These are phyloP conservation scores for Nasonia longicornis DNA, from an alignment of 1,140 invertebrate genomes.

Conservation along the genomic window DNA sequence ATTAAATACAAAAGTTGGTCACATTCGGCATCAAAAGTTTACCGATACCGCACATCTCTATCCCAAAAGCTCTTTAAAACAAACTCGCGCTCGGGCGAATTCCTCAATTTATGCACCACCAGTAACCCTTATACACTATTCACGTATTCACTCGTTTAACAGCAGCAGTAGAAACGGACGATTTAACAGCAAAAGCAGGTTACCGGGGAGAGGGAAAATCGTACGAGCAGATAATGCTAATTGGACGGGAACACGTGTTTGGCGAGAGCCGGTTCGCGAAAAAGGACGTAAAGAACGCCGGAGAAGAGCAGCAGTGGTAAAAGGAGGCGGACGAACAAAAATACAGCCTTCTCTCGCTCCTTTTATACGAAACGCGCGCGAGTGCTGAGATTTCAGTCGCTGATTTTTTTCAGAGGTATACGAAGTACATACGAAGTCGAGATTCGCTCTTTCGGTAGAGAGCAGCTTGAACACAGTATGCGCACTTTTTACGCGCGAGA, in stretches of 20 bases:
- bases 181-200: not conserved
- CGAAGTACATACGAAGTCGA: not conserved
- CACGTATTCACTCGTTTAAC: too few species aligned
- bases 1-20: too few species aligned
- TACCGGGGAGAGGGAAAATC: constrained; percentile 5
- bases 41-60: too few species aligned
- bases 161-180: not conserved
- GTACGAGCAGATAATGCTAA: constrained; percentile 43
- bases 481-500: too few species aligned
- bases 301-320: not conserved
- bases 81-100: not conserved
- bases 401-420: not conserved
- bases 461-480: too few species aligned
- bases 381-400: not conserved
- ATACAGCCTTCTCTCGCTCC: constrained; percentile 29
- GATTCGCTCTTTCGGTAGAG: not conserved
- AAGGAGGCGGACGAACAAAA: not conserved
- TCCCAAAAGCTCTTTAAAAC: not conserved
- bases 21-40: too few species aligned
- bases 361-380: not conserved
- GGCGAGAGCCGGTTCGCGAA: constrained; percentile 16
- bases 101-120: not conserved
- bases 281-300: constrained; percentile 10
- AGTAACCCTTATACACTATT: too few species aligned
- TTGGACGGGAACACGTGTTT: constrained; percentile 43